Conservation (phyloP, 1,140 invertebrate species). For the Copidosoma floridanum region DNA sequence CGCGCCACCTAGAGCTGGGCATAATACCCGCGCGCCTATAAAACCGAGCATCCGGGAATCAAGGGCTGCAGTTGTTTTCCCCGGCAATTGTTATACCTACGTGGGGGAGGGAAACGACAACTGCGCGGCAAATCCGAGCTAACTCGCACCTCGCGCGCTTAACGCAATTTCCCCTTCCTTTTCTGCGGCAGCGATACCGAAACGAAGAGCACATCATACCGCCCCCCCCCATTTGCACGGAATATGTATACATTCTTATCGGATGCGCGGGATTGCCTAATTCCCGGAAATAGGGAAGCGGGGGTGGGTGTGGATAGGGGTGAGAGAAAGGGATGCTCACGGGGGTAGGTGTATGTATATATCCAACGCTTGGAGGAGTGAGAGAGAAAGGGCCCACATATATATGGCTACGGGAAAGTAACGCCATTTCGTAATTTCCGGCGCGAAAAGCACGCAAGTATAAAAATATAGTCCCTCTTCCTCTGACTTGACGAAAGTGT, state of each 20-base stretch:
- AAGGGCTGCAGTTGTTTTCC: no score
- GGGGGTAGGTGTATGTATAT: no score
- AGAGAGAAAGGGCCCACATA: no score
- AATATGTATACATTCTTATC: slow-evolving; percentile 7
- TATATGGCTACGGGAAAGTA: slow-evolving; percentile 43
- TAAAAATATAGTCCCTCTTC: no score
- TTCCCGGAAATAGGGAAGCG: slow-evolving; percentile 38
- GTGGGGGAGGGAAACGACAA: background rate
- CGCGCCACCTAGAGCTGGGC: no score
- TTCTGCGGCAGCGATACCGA: no score
- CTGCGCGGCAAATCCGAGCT: background rate
- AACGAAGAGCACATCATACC: no score
- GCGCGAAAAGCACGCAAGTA: slow-evolving; percentile 25
- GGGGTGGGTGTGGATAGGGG: slow-evolving; percentile 34
- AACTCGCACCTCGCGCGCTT: background rate
- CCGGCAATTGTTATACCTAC: background rate
- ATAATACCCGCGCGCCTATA: no score
- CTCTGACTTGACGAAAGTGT: no score
- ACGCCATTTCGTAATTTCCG: slow-evolving; percentile 47
- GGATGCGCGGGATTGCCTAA: slow-evolving; percentile 24
- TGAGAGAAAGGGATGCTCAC: no score
- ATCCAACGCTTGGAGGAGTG: no score
- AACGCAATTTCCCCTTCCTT: background rate
- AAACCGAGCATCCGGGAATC: no score
- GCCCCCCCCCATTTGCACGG: background rate